These are phyloP conservation scores for Clarias pachynema DNA, from an alignment of 2,797 vertebrate genomes.

Conservation along the genomic window DNA sequence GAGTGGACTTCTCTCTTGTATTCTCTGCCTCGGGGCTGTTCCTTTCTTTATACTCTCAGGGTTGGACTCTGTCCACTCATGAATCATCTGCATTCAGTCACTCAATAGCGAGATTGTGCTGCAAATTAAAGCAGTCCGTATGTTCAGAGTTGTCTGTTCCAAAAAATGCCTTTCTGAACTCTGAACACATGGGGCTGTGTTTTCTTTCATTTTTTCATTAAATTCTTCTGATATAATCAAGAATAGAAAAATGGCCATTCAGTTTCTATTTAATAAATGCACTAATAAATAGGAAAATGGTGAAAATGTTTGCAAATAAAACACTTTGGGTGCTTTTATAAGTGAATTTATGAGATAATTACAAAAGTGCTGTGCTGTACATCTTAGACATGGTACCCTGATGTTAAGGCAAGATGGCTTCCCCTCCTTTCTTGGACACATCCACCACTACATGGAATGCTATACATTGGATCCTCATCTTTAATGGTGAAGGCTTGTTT, in stretches of 20 bases:
- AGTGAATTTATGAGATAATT: too few species aligned
- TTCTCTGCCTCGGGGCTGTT: slow-evolving; percentile 27
- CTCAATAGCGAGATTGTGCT: slow-evolving; percentile 49
- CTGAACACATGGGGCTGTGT: slow-evolving; percentile 24
- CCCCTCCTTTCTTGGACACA: neutral
- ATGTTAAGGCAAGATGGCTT: neutral
- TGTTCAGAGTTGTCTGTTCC: slow-evolving; percentile 15
- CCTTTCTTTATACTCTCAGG: slow-evolving; percentile 28
- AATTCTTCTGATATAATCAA: slow-evolving; percentile 3
- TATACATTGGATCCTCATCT: neutral
- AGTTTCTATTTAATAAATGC: neutral
- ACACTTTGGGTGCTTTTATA: neutral
- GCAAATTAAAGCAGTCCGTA: slow-evolving; percentile 18
- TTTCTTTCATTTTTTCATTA: neutral
- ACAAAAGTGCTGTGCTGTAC: neutral
- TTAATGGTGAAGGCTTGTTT: neutral
- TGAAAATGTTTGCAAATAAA: neutral
- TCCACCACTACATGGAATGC: neutral
- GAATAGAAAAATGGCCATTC: neutral
- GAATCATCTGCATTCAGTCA: slow-evolving; percentile 55
- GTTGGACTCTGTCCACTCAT: slow-evolving; percentile 75
- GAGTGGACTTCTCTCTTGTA: slow-evolving; percentile 38
- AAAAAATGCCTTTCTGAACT: slow-evolving; percentile 7
- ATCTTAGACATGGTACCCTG: neutral
- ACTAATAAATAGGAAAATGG: neutral